phyloP scores from a whole-genome alignment of 2,113 vertebrate species.

The Lepus americanus region DNA sequence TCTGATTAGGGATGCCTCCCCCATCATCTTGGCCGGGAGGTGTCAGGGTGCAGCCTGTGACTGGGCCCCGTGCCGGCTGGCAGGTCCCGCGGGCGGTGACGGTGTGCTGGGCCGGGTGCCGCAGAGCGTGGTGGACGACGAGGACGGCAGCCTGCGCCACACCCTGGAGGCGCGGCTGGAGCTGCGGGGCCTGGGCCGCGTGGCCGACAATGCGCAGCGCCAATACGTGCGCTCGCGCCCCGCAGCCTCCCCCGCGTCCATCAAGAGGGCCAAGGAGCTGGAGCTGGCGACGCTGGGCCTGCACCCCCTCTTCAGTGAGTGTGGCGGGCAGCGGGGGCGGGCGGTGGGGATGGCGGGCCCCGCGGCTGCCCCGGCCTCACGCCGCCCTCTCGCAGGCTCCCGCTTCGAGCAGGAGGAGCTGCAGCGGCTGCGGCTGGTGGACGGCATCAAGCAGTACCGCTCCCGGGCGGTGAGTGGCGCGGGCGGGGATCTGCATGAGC shows the following conservation, averaged over 20 bases:
- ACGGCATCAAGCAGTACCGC: constrained; percentile 94
- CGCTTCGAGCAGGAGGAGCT: constrained; percentile 92
- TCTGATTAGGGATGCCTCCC: too few species aligned
- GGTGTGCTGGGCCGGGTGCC: constrained; percentile 94
- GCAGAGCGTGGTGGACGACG: constrained; percentile 94
- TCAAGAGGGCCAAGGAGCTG: constrained; percentile 94
- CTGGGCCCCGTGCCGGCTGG: fast-evolving
- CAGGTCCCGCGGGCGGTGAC: constrained; percentile 75
- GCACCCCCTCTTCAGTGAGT: constrained; percentile 95
- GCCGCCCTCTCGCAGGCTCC: constrained; percentile 85
- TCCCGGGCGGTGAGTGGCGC: constrained; percentile 91
- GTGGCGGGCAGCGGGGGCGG: fast-evolving
- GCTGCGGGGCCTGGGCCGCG: constrained; percentile 88
- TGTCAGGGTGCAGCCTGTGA: not conserved
- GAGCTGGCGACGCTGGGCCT: constrained; percentile 91
- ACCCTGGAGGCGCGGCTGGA: constrained; percentile 91
- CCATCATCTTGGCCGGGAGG: not conserved
- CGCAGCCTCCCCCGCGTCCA: constrained; percentile 92
- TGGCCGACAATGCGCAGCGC: constrained; percentile 94
- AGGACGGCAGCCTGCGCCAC: constrained; percentile 90
- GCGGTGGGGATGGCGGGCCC: fast-evolving
- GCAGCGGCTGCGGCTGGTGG: constrained; percentile 93
- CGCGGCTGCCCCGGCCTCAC: fast-evolving
- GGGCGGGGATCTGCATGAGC: too few species aligned
- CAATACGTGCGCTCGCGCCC: constrained; percentile 96